Evolutionary conservation across 1,140 invertebrate genomes (phyloP), one percentile per base, ranked within the genome.

Genomic region (Lordiphosa clarofinis): DNA sequence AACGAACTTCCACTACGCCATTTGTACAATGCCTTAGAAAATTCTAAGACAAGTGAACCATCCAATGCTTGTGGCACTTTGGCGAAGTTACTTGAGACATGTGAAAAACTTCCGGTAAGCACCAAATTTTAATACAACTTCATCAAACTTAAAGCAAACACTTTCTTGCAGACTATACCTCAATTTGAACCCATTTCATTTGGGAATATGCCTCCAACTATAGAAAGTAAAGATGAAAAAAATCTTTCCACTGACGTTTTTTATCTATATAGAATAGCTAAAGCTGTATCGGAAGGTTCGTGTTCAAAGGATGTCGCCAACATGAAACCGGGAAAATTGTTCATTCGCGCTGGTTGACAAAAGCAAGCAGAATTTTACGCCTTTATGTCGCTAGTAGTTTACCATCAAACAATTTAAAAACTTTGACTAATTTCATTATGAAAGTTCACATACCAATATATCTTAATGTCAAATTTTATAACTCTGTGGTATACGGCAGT

Each of bases 21-120:
- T 43, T 21, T 43, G 40, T 43, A 9, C 19, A 43, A 43, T 43
- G 40, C 40, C 12, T 15, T 43, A 11, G 40, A 43, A 13, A 43
- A 43, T 15, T 7, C 40, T 2, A 43, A 7, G 7, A 43, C 1
- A 15, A 43, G 12, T 43, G 40, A 4, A 43, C 19, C 40, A 43
- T 9, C 7, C 9, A 43, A 1, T 9, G 40, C 33, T 35, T 8
- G 33, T 35, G 33, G 33, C 7, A 35, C 33, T 35, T 35, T 35
- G 33, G 10, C 10, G 33, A 35, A 35, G 33, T 1, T 35, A 1
- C 33, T 35, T 35, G 33, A 35, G 33, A 7, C 33, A 35, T 35
- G 15, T 15, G 15, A 15, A 15, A 1, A 15, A 15, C 15, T 15
- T 15, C 15, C 15, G 15, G 15, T 15, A 15, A 15, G 15, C 15